phyloP scores from a whole-genome alignment of 2,888 invertebrate genomes.

The Empis stercorea region DNA sequence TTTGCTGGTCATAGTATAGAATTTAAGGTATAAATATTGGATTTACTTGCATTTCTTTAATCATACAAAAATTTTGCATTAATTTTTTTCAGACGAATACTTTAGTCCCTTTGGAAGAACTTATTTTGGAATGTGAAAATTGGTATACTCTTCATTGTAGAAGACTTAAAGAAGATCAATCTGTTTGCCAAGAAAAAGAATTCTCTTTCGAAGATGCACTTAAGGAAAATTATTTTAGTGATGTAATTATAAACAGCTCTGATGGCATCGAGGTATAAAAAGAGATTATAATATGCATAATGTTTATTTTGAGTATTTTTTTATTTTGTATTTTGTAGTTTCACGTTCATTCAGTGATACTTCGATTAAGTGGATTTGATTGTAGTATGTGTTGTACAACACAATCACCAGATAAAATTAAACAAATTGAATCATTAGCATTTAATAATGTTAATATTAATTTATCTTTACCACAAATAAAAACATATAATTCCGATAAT shows the following conservation, averaged over 20 bases:
- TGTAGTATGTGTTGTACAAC: conserved; percentile 38
- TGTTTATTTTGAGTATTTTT: not conserved
- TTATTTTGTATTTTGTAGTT: conserved; percentile 29
- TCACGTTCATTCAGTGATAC: conserved; percentile 43
- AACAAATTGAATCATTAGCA: not conserved
- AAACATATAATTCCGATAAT: conserved; percentile 7
- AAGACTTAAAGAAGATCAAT: conserved; percentile 39
- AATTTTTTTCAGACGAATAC: conserved; percentile 35
- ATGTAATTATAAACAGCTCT: conserved; percentile 33
- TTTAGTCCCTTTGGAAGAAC: conserved; percentile 39
- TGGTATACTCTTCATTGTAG: conserved; percentile 51
- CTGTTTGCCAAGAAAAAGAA: conserved; percentile 39
- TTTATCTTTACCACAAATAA: no score
- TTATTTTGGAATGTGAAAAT: conserved; percentile 46
- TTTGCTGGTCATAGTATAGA: conserved; percentile 53
- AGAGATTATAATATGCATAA: not conserved
- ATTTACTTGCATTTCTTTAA: no score
- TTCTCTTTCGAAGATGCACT: conserved; percentile 52
- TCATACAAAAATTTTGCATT: no score
- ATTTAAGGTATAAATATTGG: conserved; percentile 38
- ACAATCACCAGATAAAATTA: not conserved
- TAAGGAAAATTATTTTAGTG: conserved; percentile 51
- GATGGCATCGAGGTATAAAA: conserved; percentile 21
- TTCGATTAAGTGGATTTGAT: conserved; percentile 43
- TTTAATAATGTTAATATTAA: not conserved